A percentile compares a stretch with the other conserved stretches of the same genome.
Evolutionary conservation across 2,797 vertebrate species (phyloP).

Genomic region (Sebastes flavidus): DNA sequence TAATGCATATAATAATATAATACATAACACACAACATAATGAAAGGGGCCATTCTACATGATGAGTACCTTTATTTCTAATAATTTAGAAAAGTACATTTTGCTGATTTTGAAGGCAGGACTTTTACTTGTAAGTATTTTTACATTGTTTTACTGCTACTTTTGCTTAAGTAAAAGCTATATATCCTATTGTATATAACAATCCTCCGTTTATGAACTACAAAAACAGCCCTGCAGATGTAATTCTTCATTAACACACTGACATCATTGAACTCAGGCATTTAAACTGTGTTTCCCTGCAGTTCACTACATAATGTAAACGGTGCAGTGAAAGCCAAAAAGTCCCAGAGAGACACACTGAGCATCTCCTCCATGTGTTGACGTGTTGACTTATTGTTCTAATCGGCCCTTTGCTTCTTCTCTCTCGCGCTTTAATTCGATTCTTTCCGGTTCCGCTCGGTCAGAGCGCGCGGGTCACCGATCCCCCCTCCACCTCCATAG

Average conservation of each 20-base stretch:
- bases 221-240: not conserved
- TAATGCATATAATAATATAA: not conserved
- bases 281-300: not conserved
- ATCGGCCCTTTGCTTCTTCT: constrained; percentile 75
- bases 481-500: constrained; percentile 42
- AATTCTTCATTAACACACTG: not conserved
- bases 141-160: not conserved
- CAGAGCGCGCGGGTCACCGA: constrained; percentile 77
- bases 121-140: not conserved
- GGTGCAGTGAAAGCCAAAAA: constrained; percentile 29
- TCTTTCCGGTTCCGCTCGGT: constrained; percentile 86
- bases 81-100: not conserved
- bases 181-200: no score
- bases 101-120: not conserved
- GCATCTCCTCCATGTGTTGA: constrained; percentile 66
- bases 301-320: constrained; percentile 24
- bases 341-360: constrained; percentile 54
- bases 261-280: not conserved
- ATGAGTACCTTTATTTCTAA: not conserved
- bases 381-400: constrained; percentile 83
- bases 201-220: not conserved
- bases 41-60: not conserved
- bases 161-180: not conserved
- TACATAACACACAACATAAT: not conserved
- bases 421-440: constrained; percentile 81